phyloP scores from a whole-genome alignment of 1,140 invertebrate species.

The Hycleus cichorii region DNA sequence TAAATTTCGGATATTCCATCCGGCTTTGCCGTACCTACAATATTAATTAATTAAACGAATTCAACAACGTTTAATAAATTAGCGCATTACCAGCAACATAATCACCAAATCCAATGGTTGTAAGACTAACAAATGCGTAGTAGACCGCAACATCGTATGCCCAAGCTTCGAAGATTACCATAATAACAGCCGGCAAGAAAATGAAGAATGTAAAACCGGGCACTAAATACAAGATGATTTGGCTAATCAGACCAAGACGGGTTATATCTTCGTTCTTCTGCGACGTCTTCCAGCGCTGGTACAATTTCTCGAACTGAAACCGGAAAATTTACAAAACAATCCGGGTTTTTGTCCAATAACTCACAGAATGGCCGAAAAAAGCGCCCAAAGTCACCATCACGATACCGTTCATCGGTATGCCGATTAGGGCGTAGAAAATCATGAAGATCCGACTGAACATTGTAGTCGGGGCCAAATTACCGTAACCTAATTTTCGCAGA shows the following conservation, averaged over 20 bases:
- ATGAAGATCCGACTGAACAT: slow-evolving; percentile 74
- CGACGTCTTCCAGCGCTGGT: slow-evolving; percentile 67
- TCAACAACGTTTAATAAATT: no score
- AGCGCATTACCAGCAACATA: slow-evolving; percentile 57
- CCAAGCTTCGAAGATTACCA: slow-evolving; percentile 84
- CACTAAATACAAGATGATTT: slow-evolving; percentile 70
- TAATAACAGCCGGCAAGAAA: slow-evolving; percentile 85
- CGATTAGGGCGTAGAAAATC: slow-evolving; percentile 87
- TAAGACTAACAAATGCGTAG: slow-evolving; percentile 85
- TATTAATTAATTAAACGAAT: no score
- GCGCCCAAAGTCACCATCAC: slow-evolving; percentile 71
- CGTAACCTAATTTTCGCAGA: slow-evolving; percentile 61
- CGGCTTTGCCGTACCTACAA: slow-evolving; percentile 40
- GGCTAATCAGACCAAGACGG: slow-evolving; percentile 61
- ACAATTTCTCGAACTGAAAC: slow-evolving; percentile 61
- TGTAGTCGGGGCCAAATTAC: slow-evolving; percentile 81
- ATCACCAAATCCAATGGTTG: slow-evolving; percentile 93
- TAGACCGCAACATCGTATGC: slow-evolving; percentile 83
- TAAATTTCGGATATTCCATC: slow-evolving; percentile 46
- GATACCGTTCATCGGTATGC: slow-evolving; percentile 92
- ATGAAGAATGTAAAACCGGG: slow-evolving; percentile 86
- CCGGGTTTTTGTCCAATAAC: slow-evolving; percentile 12
- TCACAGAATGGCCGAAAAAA: slow-evolving; percentile 69
- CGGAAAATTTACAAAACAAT: slow-evolving; percentile 14
- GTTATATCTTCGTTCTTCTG: slow-evolving; percentile 57